A percentile compares a stretch with the other conserved stretches of the same genome.
Conservation (phyloP, 2,797 vertebrate genomes). For the Arremon aurantiirostris region DNA sequence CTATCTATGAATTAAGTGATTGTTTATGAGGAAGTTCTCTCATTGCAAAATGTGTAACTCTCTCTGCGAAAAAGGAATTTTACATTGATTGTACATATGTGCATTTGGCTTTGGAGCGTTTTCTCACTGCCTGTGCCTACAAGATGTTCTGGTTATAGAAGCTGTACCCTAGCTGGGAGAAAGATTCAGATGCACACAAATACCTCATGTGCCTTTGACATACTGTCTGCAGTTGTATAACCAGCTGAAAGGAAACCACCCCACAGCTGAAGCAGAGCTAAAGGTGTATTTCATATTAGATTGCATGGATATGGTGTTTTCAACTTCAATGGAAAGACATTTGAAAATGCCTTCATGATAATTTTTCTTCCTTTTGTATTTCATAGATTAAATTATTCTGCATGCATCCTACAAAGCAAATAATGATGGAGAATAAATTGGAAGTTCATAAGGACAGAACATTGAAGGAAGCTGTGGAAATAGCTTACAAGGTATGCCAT, state of each 20-base stretch:
- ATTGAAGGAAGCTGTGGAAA: conserved; percentile 91
- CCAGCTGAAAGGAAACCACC: background rate
- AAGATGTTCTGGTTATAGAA: background rate
- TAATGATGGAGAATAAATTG: conserved; percentile 97
- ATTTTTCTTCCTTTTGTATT: background rate
- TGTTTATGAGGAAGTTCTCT: background rate
- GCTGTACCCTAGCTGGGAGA: background rate
- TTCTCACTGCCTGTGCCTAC: background rate
- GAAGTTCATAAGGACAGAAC: conserved; percentile 98
- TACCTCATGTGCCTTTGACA: fast-evolving
- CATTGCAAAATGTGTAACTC: background rate
- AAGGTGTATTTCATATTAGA: background rate
- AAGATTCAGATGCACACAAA: fast-evolving
- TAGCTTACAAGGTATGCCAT: conserved; percentile 88
- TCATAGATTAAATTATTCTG: conserved; percentile 96
- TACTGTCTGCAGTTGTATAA: background rate
- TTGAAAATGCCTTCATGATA: background rate
- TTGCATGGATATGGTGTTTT: background rate
- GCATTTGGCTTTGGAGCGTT: background rate
- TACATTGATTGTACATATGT: fast-evolving
- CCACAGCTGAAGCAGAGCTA: background rate
- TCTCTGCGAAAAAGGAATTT: background rate
- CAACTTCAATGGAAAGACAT: background rate
- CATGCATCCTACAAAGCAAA: conserved; percentile 92
- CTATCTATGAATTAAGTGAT: background rate